Evolutionary conservation across 2,113 vertebrate species (phyloP).

Genomic region (Peucedramus taeniatus): DNA sequence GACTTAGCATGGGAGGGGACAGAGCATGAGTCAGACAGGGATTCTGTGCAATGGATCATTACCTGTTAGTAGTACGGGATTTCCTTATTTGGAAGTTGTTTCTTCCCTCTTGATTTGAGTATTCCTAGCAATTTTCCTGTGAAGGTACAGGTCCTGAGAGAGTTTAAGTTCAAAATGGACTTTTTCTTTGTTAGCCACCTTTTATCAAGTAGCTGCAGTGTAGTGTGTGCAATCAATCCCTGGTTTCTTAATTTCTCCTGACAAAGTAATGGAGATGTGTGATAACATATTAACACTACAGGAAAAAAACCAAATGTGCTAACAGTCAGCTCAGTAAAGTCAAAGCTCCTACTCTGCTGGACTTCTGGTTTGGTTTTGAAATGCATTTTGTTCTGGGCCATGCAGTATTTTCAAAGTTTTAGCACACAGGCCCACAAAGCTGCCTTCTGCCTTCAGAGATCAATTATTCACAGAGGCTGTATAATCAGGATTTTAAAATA

Average conservation of each 20-base stretch:
- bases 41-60: neutral
- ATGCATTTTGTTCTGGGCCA: neutral
- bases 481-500: neutral
- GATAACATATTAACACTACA: neutral
- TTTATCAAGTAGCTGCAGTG: neutral
- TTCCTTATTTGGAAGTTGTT: neutral
- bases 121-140: neutral
- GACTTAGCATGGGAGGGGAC: neutral
- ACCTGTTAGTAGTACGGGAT: neutral
- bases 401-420: neutral
- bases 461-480: neutral
- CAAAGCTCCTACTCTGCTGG: neutral
- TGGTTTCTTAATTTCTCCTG: neutral
- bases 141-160: neutral
- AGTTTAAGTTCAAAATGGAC: neutral
- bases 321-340: neutral
- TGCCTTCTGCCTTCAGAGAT: neutral
- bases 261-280: neutral
- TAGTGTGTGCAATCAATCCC: neutral
- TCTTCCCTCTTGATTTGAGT: neutral
- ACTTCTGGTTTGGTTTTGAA: neutral
- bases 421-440: neutral
- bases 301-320: neutral
- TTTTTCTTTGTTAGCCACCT: neutral
- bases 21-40: neutral